Evolutionary conservation across 2,888 invertebrate species (phyloP).

Genomic region (Nemotelus nigrinus): DNA sequence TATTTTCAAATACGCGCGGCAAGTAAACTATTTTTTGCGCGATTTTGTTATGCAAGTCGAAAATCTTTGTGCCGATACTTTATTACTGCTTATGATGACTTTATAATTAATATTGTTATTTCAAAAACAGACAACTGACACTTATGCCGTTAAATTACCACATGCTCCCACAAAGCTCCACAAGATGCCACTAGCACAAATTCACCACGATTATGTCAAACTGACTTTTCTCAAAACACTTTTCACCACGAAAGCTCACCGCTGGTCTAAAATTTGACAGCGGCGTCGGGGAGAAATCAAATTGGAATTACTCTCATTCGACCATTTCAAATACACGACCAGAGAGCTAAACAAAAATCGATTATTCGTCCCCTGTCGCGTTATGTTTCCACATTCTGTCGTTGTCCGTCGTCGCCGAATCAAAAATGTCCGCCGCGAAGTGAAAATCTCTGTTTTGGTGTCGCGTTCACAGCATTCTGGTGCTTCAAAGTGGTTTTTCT

Average conservation of each 20-base stretch:
- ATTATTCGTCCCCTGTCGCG: constrained; percentile 26
- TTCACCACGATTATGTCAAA: too few species aligned
- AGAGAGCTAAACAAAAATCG: constrained; percentile 27
- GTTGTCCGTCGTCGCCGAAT: constrained; percentile 24
- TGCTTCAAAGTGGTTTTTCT: constrained; percentile 23
- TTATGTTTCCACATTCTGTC: constrained; percentile 16
- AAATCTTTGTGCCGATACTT: too few species aligned
- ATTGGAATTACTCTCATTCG: neutral
- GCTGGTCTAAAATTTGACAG: neutral
- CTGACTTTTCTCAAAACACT: neutral
- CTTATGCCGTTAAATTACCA: too few species aligned
- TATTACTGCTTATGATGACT: too few species aligned
- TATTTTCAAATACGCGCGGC: too few species aligned
- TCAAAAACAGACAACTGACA: too few species aligned
- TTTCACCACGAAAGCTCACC: neutral
- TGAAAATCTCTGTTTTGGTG: constrained; percentile 35
- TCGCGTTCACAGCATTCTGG: neutral
- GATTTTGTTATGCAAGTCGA: too few species aligned
- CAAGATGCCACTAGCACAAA: too few species aligned
- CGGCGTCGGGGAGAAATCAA: neutral
- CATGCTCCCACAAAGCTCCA: too few species aligned
- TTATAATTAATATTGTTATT: too few species aligned
- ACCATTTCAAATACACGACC: neutral
- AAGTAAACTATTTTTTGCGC: too few species aligned
- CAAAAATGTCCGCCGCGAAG: constrained; percentile 32